phyloP scores from a whole-genome alignment of 1,140 invertebrate species.

The Oppia nitens region DNA sequence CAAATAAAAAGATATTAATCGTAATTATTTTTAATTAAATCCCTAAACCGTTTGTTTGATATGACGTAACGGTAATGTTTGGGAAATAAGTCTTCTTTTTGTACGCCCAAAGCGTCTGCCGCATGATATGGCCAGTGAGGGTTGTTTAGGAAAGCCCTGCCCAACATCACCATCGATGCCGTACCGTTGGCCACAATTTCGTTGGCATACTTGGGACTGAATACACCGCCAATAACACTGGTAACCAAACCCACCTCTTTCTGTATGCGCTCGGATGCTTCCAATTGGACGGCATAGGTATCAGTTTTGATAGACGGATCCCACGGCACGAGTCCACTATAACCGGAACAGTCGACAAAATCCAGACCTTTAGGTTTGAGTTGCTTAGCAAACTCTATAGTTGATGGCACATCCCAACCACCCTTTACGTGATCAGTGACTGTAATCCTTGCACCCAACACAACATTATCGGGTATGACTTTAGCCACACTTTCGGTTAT shows the following conservation, averaged over 20 bases:
- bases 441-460: background rate
- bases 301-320: background rate
- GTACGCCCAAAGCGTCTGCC: background rate
- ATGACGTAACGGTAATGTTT: background rate
- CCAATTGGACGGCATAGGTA: background rate
- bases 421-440: background rate
- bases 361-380: background rate
- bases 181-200: background rate
- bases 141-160: background rate
- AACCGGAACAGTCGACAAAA: background rate
- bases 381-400: background rate
- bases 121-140: slow-evolving; percentile 7
- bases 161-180: background rate
- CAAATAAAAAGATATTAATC: too few species aligned
- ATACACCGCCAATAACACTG: background rate
- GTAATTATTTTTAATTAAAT: too few species aligned
- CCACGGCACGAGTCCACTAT: background rate
- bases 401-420: background rate
- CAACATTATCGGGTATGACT: background rate
- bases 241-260: background rate
- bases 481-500: background rate
- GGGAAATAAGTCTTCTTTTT: background rate
- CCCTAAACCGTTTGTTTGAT: too few species aligned
- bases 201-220: background rate
- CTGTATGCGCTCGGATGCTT: background rate